Percentiles rank a stretch among this genome's conserved stretches.
phyloP scores from a whole-genome alignment of 2,888 invertebrate species.

The Abrostola tripartita region DNA sequence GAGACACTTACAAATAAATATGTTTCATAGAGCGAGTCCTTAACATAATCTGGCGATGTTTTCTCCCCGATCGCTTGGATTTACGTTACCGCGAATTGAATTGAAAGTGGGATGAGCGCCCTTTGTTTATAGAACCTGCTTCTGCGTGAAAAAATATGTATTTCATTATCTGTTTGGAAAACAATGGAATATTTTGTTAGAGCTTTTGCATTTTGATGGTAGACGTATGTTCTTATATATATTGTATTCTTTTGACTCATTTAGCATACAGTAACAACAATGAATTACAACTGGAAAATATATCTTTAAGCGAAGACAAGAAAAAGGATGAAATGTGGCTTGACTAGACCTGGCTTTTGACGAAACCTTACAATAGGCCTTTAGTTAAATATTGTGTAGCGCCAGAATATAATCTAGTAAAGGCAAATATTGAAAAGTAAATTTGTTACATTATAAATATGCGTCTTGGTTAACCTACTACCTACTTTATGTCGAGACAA shows the following conservation, averaged over 20 bases:
- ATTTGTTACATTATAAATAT: no score
- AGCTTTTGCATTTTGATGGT: slow-evolving; percentile 8
- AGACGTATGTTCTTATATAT: neutral
- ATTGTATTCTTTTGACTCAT: neutral
- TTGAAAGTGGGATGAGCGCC: slow-evolving; percentile 69
- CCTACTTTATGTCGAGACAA: neutral
- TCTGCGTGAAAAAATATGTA: slow-evolving; percentile 51
- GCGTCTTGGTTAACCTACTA: no score
- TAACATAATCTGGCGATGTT: slow-evolving; percentile 53
- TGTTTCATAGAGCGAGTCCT: slow-evolving; percentile 42
- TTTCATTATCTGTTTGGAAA: slow-evolving; percentile 37
- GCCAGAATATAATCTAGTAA: no score
- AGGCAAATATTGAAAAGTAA: no score
- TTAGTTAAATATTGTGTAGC: no score
- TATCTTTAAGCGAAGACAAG: no score
- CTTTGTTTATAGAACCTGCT: slow-evolving; percentile 68
- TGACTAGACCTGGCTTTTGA: no score
- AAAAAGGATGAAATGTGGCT: no score
- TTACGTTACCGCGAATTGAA: slow-evolving; percentile 69
- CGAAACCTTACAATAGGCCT: no score
- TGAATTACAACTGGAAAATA: no score
- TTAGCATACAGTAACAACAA: no score
- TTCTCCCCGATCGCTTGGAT: slow-evolving; percentile 53
- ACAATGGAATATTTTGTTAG: slow-evolving; percentile 26
- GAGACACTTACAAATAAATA: slow-evolving; percentile 34